Conservation (phyloP, 2,797 vertebrate species). For the Diplodus sargus region DNA sequence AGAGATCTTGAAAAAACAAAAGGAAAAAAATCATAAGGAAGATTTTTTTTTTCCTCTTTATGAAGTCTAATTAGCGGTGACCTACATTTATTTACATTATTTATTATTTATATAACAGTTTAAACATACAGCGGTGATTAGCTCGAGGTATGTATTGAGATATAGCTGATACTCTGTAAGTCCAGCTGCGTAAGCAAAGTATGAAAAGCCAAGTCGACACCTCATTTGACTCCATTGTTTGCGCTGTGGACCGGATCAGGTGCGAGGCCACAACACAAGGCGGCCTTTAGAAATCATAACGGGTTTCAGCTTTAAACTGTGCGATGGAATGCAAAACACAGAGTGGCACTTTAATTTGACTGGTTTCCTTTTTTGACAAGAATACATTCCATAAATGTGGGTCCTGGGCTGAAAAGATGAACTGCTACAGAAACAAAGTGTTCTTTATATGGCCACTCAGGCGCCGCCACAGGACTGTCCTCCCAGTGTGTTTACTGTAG, state of each 20-base stretch:
- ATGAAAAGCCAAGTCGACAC: neutral
- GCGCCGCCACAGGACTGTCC: conserved; percentile 27
- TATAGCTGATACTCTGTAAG: neutral
- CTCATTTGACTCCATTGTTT: neutral
- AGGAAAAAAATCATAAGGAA: conserved; percentile 1
- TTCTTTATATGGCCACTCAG: conserved; percentile 30
- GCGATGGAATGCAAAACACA: neutral
- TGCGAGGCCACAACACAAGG: neutral
- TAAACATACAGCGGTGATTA: neutral
- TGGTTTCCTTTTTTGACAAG: neutral
- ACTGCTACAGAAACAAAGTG: conserved; percentile 24
- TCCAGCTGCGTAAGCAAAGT: neutral
- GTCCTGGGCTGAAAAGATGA: conserved; percentile 18
- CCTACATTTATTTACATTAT: neutral
- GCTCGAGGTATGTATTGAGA: too few relatives aligned
- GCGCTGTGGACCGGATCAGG: neutral
- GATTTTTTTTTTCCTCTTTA: conserved; percentile 6
- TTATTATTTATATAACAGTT: neutral
- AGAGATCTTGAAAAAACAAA: conserved; percentile 15
- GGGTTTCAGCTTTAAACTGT: neutral
- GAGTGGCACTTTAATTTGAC: neutral
- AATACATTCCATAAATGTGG: conserved; percentile 20
- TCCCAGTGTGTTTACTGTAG: conserved; percentile 33
- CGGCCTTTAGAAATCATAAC: neutral
- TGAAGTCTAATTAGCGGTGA: neutral